Percentiles rank a stretch among this genome's conserved stretches.
Conservation (phyloP, 2,797 vertebrate species). For the Scarus forsteni region DNA sequence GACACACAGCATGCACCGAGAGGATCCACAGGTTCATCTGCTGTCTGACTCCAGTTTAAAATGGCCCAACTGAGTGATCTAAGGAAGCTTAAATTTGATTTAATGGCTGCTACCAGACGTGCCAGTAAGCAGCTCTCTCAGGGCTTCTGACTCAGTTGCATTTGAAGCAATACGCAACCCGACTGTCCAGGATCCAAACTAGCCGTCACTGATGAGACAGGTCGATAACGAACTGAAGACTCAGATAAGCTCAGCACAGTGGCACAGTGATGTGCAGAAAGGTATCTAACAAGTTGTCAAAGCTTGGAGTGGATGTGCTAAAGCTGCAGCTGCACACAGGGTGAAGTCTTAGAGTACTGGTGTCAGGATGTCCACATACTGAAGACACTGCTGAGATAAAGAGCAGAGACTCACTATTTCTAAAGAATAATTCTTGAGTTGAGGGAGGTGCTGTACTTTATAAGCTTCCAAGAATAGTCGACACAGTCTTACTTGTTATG, state of each 20-base stretch:
- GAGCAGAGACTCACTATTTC: slow-evolving; percentile 7
- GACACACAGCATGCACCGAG: slow-evolving; percentile 1
- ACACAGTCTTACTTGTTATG: no score
- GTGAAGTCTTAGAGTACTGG: slow-evolving; percentile 3
- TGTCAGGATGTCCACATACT: slow-evolving; percentile 18
- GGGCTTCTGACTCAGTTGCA: slow-evolving; percentile 3
- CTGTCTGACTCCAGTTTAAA: slow-evolving; percentile 1
- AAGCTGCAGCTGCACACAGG: slow-evolving; percentile 24
- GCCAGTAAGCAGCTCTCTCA: slow-evolving; percentile 9
- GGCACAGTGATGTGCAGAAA: slow-evolving; percentile 12
- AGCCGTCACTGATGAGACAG: slow-evolving; percentile 7
- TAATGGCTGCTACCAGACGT: slow-evolving; percentile 35
- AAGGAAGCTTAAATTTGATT: slow-evolving; percentile 37
- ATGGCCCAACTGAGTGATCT: slow-evolving; percentile 43
- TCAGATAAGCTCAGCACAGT: neutral
- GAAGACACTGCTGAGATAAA: slow-evolving; percentile 18
- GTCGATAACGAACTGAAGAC: slow-evolving; percentile 12
- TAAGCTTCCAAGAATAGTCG: no score
- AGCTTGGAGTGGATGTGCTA: neutral
- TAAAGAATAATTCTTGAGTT: neutral
- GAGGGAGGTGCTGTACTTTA: no score
- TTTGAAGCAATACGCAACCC: slow-evolving; percentile 26
- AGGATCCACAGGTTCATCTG: slow-evolving; percentile 20
- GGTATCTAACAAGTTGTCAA: slow-evolving; percentile 32
- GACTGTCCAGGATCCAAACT: slow-evolving; percentile 10